phyloP scores from a whole-genome alignment of 1,140 invertebrate genomes.

The Leptestheria dahalacensis region DNA sequence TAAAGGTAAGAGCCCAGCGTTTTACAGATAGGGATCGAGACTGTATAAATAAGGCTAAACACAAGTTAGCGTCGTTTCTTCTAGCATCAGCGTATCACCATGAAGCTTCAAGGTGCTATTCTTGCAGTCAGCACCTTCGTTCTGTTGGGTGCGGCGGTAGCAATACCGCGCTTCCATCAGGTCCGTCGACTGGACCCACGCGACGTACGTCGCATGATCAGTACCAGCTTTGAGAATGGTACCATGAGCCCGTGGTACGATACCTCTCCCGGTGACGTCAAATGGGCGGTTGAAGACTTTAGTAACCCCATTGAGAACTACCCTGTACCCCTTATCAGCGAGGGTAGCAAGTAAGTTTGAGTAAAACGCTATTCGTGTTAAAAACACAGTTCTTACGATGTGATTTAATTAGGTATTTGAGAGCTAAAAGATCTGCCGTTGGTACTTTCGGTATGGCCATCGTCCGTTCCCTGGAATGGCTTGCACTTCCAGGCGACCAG shows the following conservation, averaged over 20 bases:
- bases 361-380: not conserved
- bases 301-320: not conserved
- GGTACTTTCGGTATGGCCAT: not conserved
- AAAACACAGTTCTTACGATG: not conserved
- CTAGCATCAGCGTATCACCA: too few species aligned
- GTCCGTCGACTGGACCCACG: not conserved
- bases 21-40: too few species aligned
- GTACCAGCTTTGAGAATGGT: not conserved
- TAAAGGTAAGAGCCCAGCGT: too few species aligned
- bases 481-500: not conserved
- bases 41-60: too few species aligned
- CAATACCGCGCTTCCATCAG: not conserved
- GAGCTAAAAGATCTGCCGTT: not conserved
- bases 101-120: too few species aligned
- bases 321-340: not conserved
- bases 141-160: not conserved
- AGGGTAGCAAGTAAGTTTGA: not conserved
- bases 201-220: not conserved
- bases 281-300: not conserved
- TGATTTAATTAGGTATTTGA: not conserved
- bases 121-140: too few species aligned
- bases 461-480: not conserved
- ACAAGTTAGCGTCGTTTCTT: too few species aligned
- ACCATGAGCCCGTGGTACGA: constrained; percentile 5
- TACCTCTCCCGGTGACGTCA: not conserved